Evolutionary conservation across 2,113 vertebrate species (phyloP).

Genomic region (Phylloscopus whistleri): DNA sequence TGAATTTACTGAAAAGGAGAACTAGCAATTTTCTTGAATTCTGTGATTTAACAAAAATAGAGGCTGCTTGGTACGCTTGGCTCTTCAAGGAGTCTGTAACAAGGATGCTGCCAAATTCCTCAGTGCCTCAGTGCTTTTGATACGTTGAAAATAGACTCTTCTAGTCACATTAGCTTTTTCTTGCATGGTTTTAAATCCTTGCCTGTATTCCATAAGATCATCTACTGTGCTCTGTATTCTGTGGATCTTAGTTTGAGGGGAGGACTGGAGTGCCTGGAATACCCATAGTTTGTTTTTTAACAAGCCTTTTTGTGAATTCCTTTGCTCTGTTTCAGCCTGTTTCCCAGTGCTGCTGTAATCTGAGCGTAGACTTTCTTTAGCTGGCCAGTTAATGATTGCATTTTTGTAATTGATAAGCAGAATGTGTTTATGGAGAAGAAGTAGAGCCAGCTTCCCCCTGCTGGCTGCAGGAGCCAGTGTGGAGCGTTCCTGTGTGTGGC

Average conservation of each 20-base stretch:
- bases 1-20: background rate
- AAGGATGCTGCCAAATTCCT: background rate
- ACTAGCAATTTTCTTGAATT: background rate
- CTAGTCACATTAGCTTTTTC: background rate
- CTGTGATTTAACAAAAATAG: background rate
- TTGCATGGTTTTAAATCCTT: background rate
- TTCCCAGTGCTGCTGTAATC: no score
- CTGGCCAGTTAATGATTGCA: rapidly evolving
- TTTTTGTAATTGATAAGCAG: background rate
- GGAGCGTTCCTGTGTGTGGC: rapidly evolving
- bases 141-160: background rate
- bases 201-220: background rate
- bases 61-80: background rate
- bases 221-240: rapidly evolving
- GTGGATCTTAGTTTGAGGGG: background rate
- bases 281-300: background rate
- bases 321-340: background rate
- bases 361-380: background rate
- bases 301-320: background rate
- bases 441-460: rapidly evolving
- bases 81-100: background rate
- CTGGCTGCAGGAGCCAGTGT: background rate
- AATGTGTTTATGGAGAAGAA: background rate
- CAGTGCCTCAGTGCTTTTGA: background rate
- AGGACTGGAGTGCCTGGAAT: background rate